These are phyloP conservation scores for Allophyes oxyacanthae DNA, from an alignment of 2,888 invertebrate species.

Conservation along the genomic window DNA sequence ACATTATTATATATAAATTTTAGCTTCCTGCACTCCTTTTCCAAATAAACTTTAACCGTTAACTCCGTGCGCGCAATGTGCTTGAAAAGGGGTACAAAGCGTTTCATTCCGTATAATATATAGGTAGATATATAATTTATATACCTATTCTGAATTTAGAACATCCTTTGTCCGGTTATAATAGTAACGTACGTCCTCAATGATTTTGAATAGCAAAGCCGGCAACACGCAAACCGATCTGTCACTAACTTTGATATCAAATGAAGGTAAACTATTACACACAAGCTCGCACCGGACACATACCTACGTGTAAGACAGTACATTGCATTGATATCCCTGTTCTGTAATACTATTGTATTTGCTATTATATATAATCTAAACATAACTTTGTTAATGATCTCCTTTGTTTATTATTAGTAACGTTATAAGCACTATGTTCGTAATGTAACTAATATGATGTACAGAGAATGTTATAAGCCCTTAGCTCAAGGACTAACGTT, in stretches of 20 bases:
- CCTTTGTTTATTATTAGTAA: conserved; percentile 24
- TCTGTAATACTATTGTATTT: neutral
- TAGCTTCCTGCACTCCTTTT: no score
- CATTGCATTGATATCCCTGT: conserved; percentile 1
- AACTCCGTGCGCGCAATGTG: no score
- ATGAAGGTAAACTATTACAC: conserved; percentile 35
- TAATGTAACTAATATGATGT: conserved; percentile 3
- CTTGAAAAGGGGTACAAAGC: no score
- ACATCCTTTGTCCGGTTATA: neutral
- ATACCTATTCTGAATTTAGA: no score
- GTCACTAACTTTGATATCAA: conserved; percentile 43
- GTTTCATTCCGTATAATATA: no score
- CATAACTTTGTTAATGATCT: conserved; percentile 41
- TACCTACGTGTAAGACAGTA: neutral
- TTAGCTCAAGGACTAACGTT: conserved; percentile 36
- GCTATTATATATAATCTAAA: conserved; percentile 25
- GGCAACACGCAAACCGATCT: conserved; percentile 28
- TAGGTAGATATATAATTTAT: no score
- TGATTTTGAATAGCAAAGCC: conserved; percentile 38
- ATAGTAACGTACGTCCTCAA: conserved; percentile 14
- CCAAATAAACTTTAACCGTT: no score
- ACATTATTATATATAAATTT: no score
- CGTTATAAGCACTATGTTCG: conserved; percentile 20
- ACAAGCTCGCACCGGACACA: conserved; percentile 8
- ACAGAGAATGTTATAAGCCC: conserved; percentile 21